Conservation (phyloP, 2,113 vertebrate genomes). For the Thunnus maccoyii region DNA sequence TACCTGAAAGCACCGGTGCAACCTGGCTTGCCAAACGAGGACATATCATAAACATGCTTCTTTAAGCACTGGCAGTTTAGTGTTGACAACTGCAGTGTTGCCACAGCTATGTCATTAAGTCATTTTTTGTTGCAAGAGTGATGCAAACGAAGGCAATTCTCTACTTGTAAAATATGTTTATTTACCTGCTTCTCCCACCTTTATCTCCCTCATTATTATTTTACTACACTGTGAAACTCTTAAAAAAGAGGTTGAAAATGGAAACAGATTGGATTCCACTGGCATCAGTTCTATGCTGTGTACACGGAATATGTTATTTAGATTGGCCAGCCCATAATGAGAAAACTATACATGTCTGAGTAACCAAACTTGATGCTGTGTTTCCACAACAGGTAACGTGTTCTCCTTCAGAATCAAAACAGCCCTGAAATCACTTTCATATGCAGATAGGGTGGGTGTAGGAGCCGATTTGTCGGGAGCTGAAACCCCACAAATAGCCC, state of each 20-base stretch:
- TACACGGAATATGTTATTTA: slow-evolving; percentile 52
- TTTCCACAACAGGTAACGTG: slow-evolving; percentile 64
- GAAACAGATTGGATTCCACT: slow-evolving; percentile 55
- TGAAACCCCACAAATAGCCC: slow-evolving; percentile 45
- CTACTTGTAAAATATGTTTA: slow-evolving; percentile 42
- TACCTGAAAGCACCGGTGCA: background rate
- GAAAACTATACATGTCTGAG: slow-evolving; percentile 21
- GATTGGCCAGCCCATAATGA: slow-evolving; percentile 32
- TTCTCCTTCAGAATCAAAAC: slow-evolving; percentile 11
- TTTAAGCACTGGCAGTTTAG: background rate
- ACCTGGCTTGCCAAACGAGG: background rate
- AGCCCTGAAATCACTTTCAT: slow-evolving; percentile 47
- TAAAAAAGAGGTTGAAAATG: slow-evolving; percentile 33
- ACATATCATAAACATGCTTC: background rate
- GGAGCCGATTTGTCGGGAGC: slow-evolving; percentile 24
- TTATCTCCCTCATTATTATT: slow-evolving; percentile 59
- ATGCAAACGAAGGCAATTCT: slow-evolving; percentile 24
- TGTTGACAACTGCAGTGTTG: slow-evolving; percentile 18
- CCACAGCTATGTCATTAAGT: background rate
- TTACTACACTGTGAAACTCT: slow-evolving; percentile 52
- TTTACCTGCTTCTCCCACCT: slow-evolving; percentile 38
- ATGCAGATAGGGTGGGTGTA: slow-evolving; percentile 10
- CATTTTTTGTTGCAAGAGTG: background rate
- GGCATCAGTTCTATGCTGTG: slow-evolving; percentile 38
- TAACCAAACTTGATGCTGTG: slow-evolving; percentile 15